phyloP scores from a whole-genome alignment of 2,113 vertebrate species.

The Protobothrops flavoviridis region DNA sequence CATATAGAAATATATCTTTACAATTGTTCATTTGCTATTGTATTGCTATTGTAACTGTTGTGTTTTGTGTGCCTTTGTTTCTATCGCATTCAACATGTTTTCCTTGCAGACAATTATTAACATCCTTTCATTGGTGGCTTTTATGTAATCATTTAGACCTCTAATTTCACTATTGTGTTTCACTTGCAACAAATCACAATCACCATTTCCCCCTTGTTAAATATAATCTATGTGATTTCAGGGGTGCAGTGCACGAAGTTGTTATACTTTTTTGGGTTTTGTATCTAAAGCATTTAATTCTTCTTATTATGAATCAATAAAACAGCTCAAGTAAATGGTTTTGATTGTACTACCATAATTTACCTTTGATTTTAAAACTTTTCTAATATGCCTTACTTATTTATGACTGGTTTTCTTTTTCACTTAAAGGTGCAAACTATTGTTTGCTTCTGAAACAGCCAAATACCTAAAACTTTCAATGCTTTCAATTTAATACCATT shows the following conservation, averaged over 20 bases:
- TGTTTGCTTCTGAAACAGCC: background rate
- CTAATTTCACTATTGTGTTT: background rate
- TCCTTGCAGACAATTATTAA: background rate
- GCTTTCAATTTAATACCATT: background rate
- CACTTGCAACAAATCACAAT: background rate
- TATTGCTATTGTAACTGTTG: background rate
- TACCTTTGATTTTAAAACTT: background rate
- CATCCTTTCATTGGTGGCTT: background rate
- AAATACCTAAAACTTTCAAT: background rate
- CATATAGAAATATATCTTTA: background rate
- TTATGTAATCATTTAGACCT: background rate
- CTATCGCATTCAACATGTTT: background rate
- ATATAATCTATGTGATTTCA: background rate
- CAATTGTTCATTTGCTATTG: background rate
- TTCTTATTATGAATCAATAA: background rate
- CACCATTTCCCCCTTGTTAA: background rate
- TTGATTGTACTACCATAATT: background rate
- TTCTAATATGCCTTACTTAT: background rate
- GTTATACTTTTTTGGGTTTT: background rate
- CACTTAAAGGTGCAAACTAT: background rate
- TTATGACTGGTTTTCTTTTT: background rate
- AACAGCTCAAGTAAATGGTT: background rate
- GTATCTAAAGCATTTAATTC: background rate
- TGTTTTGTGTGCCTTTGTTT: background rate
- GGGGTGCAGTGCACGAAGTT: background rate